phyloP scores from a whole-genome alignment of 2,888 invertebrate species.

The Phaonia tiefii region DNA sequence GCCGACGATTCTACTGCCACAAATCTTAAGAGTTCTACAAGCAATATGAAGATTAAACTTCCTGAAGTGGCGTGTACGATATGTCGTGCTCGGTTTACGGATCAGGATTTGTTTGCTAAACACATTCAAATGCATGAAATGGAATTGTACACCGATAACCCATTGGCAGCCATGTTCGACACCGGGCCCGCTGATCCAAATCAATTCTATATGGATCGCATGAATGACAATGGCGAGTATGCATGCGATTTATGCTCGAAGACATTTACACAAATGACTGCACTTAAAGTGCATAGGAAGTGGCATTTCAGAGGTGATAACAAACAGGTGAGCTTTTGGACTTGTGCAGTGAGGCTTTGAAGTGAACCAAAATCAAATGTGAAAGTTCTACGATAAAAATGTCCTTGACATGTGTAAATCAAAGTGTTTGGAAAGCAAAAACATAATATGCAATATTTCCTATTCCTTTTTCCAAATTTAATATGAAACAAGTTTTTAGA shows the following conservation, averaged over 20 bases:
- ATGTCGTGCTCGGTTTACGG: slow-evolving; percentile 78
- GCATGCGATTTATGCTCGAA: slow-evolving; percentile 80
- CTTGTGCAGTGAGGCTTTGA: slow-evolving; percentile 77
- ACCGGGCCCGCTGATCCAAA: slow-evolving; percentile 79
- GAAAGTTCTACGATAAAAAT: slow-evolving; percentile 45
- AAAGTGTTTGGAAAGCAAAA: slow-evolving; percentile 46
- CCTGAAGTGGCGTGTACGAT: slow-evolving; percentile 79
- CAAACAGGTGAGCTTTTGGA: slow-evolving; percentile 80
- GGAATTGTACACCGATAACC: slow-evolving; percentile 79
- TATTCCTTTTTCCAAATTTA: no score
- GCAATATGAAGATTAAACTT: slow-evolving; percentile 74
- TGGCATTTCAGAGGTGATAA: slow-evolving; percentile 81
- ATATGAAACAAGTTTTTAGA: no score
- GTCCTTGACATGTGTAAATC: slow-evolving; percentile 47
- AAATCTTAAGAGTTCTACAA: slow-evolving; percentile 27
- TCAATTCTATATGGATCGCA: slow-evolving; percentile 78
- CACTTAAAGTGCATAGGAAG: slow-evolving; percentile 81
- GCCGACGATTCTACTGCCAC: slow-evolving; percentile 47
- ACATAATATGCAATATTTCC: no score
- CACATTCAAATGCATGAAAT: slow-evolving; percentile 80
- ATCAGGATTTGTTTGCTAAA: slow-evolving; percentile 79
- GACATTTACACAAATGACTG: slow-evolving; percentile 80
- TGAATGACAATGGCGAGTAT: slow-evolving; percentile 80
- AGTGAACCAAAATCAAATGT: slow-evolving; percentile 50
- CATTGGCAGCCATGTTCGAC: slow-evolving; percentile 80